Conservation (phyloP, 2,888 invertebrate genomes). For the Andrena camellia region DNA sequence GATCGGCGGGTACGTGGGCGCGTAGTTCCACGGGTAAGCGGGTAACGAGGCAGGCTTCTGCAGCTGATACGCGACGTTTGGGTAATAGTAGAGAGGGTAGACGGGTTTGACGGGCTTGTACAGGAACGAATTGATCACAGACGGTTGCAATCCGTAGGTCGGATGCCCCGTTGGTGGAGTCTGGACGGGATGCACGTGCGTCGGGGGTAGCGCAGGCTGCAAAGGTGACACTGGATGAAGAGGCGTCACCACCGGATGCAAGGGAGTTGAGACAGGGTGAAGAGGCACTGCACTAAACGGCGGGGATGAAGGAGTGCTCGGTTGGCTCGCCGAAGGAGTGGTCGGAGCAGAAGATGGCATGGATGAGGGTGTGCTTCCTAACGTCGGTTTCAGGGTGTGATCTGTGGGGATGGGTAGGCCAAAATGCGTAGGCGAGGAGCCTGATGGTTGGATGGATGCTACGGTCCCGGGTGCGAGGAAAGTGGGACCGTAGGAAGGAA, state of each 20-base stretch:
- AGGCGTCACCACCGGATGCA: constrained; percentile 67
- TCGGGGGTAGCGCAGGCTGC: constrained; percentile 57
- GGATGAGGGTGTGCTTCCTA: constrained; percentile 23
- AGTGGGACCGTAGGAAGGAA: constrained; percentile 69
- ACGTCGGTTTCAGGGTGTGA: constrained; percentile 62
- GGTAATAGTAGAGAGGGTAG: constrained; percentile 80
- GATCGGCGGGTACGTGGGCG: constrained; percentile 65
- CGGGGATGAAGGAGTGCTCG: constrained; percentile 31
- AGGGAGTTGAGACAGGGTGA: constrained; percentile 61
- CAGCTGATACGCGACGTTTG: constrained; percentile 72
- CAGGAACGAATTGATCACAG: constrained; percentile 73
- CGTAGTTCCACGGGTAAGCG: constrained; percentile 80
- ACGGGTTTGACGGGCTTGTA: constrained; percentile 80
- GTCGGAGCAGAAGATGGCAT: constrained; percentile 43
- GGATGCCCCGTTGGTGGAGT: constrained; percentile 69
- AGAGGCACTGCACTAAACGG: constrained; percentile 40
- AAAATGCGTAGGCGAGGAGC: constrained; percentile 79
- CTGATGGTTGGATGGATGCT: constrained; percentile 63
- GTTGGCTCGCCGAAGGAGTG: constrained; percentile 9
- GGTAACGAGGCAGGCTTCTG: constrained; percentile 73
- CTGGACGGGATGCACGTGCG: constrained; percentile 65
- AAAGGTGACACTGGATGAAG: constrained; percentile 66
- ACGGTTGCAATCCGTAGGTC: constrained; percentile 75
- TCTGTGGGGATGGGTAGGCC: constrained; percentile 78
- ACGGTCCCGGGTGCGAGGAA: constrained; percentile 58